Evolutionary conservation across 2,888 invertebrate species (phyloP), one percentile per base, ranked within the genome.

Genomic region (Alcis repandata): DNA sequence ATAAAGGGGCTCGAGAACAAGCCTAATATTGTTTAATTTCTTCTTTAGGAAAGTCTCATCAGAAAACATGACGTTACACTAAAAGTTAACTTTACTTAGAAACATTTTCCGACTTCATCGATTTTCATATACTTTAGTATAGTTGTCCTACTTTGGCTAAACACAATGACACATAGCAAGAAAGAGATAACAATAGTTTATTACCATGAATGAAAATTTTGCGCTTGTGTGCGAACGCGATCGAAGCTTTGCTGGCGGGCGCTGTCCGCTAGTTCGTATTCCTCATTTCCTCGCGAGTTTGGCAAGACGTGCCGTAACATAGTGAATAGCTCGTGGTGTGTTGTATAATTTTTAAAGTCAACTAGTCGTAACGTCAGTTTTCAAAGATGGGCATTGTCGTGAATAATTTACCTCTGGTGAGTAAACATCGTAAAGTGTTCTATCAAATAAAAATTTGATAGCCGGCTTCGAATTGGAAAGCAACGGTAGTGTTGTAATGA

Each of bases 401-500:
- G 60, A 91, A 93, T 79, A 89, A 92, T 81, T 84, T 93, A 79
- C 86, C 89, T 65, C 75, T 78, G 91, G 93, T 92, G 78, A 91
- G 93, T 84, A 58, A 45, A 49, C 54, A 59, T 67, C 68, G 73
- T 59, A 74, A 63, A 73, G 67, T 58, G 60, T 67, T 63, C 67
- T 74, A 72, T 73, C 74, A 71, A 74, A 74, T 67, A 75, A 71
- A 74, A 69, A 69, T 71, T 79, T 52, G 40, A 46, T 65, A 65
- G 82, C 86, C 87, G 87, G 87, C 83, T 82, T 79, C 79, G 78
- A 80, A 87, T 90, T 91, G 90, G 92, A 92, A 92, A 93, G 91
- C 90, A 89, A 90, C 86, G 82, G 87, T 85, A 84, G 85, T 88
- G 90, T 91, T 87, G 89, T 90, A 92, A 91, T 93, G 92, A 92